Base-by-base conservation (phyloP, 2,888 invertebrate species). In the Boloria selene region DNA sequence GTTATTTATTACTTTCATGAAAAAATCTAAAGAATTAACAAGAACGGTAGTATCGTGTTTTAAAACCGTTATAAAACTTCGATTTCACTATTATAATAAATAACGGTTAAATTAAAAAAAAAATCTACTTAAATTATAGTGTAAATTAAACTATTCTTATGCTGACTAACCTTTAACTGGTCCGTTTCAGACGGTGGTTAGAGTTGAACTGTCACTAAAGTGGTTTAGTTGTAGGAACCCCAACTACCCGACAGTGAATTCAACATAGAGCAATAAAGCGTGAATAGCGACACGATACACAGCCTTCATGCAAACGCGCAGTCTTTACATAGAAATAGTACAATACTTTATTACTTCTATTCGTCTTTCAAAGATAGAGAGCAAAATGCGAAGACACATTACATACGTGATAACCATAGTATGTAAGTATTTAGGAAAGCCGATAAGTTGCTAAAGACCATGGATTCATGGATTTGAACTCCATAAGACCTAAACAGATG, bases 291-390 rank as follows among this genome's bases (percentile, higher is more conserved):
- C 82, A 78, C 81, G 82, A 73, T 77, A 63, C 65, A 69, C n/a
- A 10, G 31, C 31, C 51, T 47, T 61, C 82, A 78, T 80, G 82
- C 70, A 72, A 76, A 79, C 76, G 82, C 79, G 82, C 75, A 64
- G 70, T 77, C 77, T 77, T 80, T 85, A 81, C 74, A 76, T 70
- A 70, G 68, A 70, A 74, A 64, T 72, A 70, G 66, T 71, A 72
- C 75, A 70, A 73, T 71, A 73, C 80, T 84, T 81, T 84, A 87
- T 85, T 83, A 78, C 78, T 76, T 76, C 79, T 79, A 82, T 84
- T 79, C 44, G 42, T 61, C 54, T 61, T 63, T 69, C 58, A 55
- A 65, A 4, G 44, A n/a, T 44, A 38, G 13, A 42, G 10, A 47
- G 45, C 59, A 47, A 22, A 16, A 59, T 53, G 38, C 31, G 31